phyloP scores from a whole-genome alignment of 2,113 vertebrate species.

The Empidonax traillii region DNA sequence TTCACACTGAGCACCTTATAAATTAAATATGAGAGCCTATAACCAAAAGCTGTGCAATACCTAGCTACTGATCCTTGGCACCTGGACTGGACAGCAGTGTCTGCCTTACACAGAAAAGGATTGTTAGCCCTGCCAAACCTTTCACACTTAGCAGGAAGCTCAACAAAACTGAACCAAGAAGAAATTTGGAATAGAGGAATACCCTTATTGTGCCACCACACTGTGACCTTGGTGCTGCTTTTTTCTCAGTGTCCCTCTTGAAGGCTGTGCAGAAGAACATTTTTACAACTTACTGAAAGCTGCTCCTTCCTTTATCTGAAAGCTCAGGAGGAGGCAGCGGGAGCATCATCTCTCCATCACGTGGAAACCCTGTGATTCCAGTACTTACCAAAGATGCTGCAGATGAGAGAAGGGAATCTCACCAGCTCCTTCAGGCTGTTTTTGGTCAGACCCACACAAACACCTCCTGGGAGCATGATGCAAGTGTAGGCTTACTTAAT shows the following conservation, averaged over 20 bases:
- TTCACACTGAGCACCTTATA: neutral
- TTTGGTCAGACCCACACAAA: neutral
- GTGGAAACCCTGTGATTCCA: neutral
- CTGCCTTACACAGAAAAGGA: neutral
- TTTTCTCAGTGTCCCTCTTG: neutral
- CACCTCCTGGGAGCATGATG: fast-evolving
- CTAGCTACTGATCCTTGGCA: neutral
- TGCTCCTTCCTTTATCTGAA: neutral
- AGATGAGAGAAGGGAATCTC: neutral
- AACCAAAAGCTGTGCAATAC: neutral
- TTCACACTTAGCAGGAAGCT: neutral
- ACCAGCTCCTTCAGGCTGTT: neutral
- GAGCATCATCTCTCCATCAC: neutral
- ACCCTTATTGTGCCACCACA: neutral
- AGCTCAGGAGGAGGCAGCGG: neutral
- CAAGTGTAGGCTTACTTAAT: neutral
- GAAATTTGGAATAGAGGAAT: neutral
- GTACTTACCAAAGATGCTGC: neutral
- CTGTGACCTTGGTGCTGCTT: neutral
- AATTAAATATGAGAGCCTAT: fast-evolving
- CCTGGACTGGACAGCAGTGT: fast-evolving
- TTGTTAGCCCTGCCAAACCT: neutral
- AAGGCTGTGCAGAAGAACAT: neutral
- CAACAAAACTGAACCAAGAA: neutral
- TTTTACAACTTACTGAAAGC: neutral